Evolutionary conservation across 2,888 invertebrate species (phyloP).

Genomic region (Leptarthrus brevirostris): DNA sequence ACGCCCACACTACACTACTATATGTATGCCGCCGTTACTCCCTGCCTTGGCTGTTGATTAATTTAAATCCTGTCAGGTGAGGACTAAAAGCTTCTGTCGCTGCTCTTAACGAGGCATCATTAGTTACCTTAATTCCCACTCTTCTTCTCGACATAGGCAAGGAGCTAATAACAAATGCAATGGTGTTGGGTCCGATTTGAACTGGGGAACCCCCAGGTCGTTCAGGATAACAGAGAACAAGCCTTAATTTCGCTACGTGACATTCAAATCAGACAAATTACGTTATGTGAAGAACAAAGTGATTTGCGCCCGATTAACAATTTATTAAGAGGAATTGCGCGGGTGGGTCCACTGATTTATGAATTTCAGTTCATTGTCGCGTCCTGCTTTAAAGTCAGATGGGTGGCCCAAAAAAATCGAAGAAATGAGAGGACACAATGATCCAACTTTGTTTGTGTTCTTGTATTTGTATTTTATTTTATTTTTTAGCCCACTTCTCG

Average conservation of each 20-base stretch:
- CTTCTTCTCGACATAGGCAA: background rate
- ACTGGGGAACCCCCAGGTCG: background rate
- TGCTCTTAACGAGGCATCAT: slow-evolving; percentile 42
- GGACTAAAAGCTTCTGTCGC: slow-evolving; percentile 38
- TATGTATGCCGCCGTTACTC: background rate
- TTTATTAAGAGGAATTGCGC: slow-evolving; percentile 17
- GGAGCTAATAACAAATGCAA: slow-evolving; percentile 25
- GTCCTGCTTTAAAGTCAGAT: slow-evolving; percentile 2
- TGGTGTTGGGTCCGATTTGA: background rate
- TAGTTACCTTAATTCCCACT: slow-evolving; percentile 33
- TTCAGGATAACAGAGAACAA: background rate
- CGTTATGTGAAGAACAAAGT: slow-evolving; percentile 43
- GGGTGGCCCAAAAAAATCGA: background rate
- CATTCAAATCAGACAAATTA: slow-evolving; percentile 46
- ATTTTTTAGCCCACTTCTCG: background rate
- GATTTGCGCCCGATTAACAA: slow-evolving; percentile 44
- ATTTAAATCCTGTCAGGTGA: slow-evolving; percentile 40
- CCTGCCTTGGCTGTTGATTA: slow-evolving; percentile 19
- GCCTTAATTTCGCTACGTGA: slow-evolving; percentile 38
- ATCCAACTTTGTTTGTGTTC: background rate
- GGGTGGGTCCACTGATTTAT: slow-evolving; percentile 28
- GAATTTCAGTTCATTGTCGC: slow-evolving; percentile 32
- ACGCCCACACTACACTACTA: background rate
- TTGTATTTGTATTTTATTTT: background rate
- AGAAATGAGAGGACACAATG: background rate